Conservation (phyloP, 1,140 invertebrate species). For the Ridgeia piscesae region DNA sequence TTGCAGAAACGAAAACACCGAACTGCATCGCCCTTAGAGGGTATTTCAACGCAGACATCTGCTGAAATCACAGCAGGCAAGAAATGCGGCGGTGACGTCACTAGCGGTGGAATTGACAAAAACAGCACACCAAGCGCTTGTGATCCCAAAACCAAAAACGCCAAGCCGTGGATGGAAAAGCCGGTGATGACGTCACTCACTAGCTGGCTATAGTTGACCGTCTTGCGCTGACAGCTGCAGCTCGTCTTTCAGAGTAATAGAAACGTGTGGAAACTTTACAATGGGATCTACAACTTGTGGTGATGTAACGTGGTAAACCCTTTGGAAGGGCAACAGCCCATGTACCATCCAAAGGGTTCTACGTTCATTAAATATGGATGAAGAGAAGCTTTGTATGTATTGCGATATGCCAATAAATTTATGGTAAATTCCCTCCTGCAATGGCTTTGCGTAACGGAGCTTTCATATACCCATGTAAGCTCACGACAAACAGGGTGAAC, state of each 20-base stretch:
- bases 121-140: not conserved
- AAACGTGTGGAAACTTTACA: not conserved
- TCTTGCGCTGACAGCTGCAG: not conserved
- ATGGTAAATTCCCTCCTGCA: no score
- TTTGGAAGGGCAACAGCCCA: not conserved
- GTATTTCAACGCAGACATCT: not conserved
- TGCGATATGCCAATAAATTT: not conserved
- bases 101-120: not conserved
- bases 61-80: not conserved
- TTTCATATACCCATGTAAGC: not conserved
- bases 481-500: not conserved
- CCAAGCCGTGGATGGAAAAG: not conserved
- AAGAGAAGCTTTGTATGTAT: not conserved
- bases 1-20: not conserved
- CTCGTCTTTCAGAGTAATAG: not conserved
- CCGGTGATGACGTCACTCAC: not conserved
- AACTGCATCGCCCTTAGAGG: not conserved
- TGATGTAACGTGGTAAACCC: not conserved
- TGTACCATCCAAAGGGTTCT: not conserved
- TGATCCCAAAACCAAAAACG: not conserved
- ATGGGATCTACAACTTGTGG: not conserved
- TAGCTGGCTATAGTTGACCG: not conserved
- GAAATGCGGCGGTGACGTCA: not conserved
- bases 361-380: not conserved
- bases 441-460: not conserved